Evolutionary conservation across 2,797 vertebrate genomes (phyloP).

Genomic region (Rhincodon typus): DNA sequence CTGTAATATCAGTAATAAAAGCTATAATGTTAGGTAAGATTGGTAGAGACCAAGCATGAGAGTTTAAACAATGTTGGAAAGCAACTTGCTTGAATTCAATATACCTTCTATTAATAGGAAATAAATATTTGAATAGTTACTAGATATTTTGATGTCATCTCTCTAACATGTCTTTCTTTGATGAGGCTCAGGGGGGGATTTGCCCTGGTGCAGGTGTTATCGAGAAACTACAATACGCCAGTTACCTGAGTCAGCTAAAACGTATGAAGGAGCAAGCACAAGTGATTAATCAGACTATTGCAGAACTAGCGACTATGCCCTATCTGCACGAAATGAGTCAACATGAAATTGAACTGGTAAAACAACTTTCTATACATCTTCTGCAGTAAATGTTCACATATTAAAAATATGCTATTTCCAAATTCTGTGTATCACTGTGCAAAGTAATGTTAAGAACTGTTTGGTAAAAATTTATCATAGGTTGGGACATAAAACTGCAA

Average conservation of each 20-base stretch:
- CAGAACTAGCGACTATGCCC: constrained; percentile 59
- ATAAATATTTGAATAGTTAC: neutral
- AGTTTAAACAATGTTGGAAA: neutral
- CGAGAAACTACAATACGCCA: constrained; percentile 61
- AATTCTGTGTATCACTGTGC: neutral
- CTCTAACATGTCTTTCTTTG: constrained; percentile 44
- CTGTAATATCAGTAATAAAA: neutral
- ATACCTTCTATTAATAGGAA: neutral
- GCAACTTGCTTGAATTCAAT: neutral
- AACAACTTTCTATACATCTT: constrained; percentile 41
- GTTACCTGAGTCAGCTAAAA: constrained; percentile 54
- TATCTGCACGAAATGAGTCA: constrained; percentile 61
- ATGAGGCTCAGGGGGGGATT: constrained; percentile 48
- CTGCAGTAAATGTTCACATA: neutral
- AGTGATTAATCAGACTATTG: constrained; percentile 60
- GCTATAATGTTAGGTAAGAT: neutral
- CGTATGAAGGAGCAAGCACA: constrained; percentile 54
- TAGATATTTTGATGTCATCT: constrained; percentile 11
- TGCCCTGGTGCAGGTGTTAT: constrained; percentile 52
- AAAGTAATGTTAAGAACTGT: neutral
- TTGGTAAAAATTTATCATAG: neutral
- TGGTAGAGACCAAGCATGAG: neutral
- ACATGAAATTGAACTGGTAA: constrained; percentile 54
- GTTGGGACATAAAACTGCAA: neutral
- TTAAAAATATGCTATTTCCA: neutral